phyloP scores from a whole-genome alignment of 1,140 invertebrate genomes.

The Whitmania pigra region DNA sequence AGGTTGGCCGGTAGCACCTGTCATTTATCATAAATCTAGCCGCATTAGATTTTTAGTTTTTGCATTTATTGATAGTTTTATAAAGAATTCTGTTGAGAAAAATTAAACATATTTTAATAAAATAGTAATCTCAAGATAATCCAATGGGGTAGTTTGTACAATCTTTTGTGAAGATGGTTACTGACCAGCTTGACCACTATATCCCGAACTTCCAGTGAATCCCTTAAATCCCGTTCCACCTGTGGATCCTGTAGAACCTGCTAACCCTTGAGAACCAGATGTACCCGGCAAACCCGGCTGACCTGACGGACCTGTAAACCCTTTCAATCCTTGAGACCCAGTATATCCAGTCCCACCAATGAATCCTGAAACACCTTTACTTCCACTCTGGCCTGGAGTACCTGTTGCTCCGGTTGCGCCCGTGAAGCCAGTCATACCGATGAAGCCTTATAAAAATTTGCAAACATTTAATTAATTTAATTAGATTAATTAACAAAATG shows the following conservation, averaged over 20 bases:
- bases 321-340: slow-evolving; percentile 10
- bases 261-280: slow-evolving; percentile 15
- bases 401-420: slow-evolving; percentile 13
- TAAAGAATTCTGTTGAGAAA: no score
- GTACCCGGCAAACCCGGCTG: slow-evolving; percentile 13
- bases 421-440: slow-evolving; percentile 4
- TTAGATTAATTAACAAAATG: no score
- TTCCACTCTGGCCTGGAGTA: not conserved
- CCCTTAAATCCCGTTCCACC: slow-evolving; percentile 15
- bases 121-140: no score
- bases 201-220: slow-evolving; percentile 17
- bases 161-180: no score
- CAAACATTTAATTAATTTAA: not conserved
- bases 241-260: slow-evolving; percentile 9
- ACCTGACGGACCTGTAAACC: slow-evolving; percentile 13
- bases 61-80: no score
- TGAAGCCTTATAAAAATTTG: not conserved
- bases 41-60: no score
- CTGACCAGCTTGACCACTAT: not conserved
- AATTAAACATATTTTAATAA: no score
- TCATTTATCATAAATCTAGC: no score
- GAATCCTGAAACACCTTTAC: slow-evolving; percentile 1
- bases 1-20: no score
- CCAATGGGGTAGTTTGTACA: no score
- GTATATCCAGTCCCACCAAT: slow-evolving; percentile 2